Conservation (phyloP, 64 coral and sea anemone species). For the Montipora foliosa region DNA sequence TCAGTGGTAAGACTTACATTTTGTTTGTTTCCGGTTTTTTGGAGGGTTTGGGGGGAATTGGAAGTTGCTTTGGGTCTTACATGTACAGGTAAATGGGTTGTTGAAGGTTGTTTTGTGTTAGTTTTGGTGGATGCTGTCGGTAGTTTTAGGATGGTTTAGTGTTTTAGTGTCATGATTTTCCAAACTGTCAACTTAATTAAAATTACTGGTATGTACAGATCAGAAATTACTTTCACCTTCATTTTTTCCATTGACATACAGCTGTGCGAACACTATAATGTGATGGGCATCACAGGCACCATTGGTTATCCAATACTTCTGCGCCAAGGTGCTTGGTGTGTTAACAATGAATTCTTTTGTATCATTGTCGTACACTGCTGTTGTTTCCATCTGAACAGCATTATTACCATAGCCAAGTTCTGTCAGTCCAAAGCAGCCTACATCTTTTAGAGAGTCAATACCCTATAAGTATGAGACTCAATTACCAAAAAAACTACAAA, state of each 20-base stretch:
- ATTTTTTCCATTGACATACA: conserved; percentile 52
- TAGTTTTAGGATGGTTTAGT: too few species aligned
- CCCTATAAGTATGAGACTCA: background rate
- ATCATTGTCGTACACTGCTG: conserved; percentile 37
- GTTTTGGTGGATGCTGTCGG: too few species aligned
- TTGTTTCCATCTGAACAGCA: conserved; percentile 70
- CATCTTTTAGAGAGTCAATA: conserved; percentile 55
- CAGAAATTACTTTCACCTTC: conserved; percentile 29
- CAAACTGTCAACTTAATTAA: too few species aligned
- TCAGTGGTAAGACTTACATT: too few species aligned
- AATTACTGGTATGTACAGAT: background rate
- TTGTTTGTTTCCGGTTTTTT: too few species aligned
- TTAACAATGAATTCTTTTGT: conserved; percentile 50
- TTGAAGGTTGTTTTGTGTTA: too few species aligned
- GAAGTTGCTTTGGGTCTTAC: too few species aligned
- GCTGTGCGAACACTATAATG: conserved; percentile 62
- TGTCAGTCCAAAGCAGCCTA: conserved; percentile 55
- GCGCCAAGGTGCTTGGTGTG: conserved; percentile 38
- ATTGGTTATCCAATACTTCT: conserved; percentile 69
- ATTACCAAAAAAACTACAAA: too few species aligned
- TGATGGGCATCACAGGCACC: conserved; percentile 68
- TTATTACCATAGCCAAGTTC: conserved; percentile 67
- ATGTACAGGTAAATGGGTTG: too few species aligned
- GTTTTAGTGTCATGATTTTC: too few species aligned
- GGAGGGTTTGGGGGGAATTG: too few species aligned